phyloP scores from a whole-genome alignment of 2,888 invertebrate species.

The Gandaritis pyraliata region DNA sequence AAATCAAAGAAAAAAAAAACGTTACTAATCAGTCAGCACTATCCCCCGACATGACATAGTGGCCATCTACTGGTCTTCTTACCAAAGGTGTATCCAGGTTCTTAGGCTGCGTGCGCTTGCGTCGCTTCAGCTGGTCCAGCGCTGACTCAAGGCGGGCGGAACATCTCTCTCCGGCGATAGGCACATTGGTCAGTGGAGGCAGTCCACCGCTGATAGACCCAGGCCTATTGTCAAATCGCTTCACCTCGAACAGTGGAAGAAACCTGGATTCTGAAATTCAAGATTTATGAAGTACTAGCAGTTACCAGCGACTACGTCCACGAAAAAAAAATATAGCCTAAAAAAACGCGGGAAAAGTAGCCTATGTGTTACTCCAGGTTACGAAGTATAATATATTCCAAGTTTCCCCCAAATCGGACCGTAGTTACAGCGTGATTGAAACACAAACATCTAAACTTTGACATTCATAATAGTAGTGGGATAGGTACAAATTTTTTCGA shows the following conservation, averaged over 20 bases:
- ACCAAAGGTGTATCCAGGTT: slow-evolving; percentile 75
- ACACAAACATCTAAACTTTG: no score
- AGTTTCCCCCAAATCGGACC: no score
- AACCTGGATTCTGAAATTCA: slow-evolving; percentile 73
- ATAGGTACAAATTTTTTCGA: not conserved
- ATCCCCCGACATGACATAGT: not conserved
- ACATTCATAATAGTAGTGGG: no score
- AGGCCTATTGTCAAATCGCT: slow-evolving; percentile 72
- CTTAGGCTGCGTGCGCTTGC: slow-evolving; percentile 82
- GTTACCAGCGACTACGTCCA: no score
- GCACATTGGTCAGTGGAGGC: slow-evolving; percentile 68
- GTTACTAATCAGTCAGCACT: no score
- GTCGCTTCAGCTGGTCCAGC: slow-evolving; percentile 85
- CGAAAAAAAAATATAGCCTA: no score
- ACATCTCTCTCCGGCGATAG: slow-evolving; percentile 82
- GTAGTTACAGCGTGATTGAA: no score
- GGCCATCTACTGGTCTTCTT: slow-evolving; percentile 34
- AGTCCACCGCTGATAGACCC: slow-evolving; percentile 54
- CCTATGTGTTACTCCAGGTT: no score
- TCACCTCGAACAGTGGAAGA: slow-evolving; percentile 74
- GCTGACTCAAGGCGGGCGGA: slow-evolving; percentile 87
- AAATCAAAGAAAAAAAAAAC: no score
- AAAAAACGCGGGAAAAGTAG: no score
- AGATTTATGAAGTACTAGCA: no score
- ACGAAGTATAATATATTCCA: no score